Base-by-base conservation (phyloP, 2,113 vertebrate genomes). In the Otocyon megalotis region DNA sequence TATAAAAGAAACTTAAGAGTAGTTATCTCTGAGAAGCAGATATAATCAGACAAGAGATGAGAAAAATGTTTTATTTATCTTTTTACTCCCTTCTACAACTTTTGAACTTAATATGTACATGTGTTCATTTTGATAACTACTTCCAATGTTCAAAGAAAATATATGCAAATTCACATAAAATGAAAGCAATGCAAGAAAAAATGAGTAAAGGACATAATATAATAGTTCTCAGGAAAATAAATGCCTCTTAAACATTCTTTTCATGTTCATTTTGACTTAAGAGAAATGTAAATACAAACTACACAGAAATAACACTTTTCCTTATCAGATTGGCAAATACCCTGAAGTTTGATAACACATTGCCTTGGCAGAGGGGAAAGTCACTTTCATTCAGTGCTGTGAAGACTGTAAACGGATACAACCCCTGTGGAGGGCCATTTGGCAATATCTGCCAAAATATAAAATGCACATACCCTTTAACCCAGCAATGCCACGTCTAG, bases 211-310 rank as follows among this genome's bases (percentile, higher is more conserved):
- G 10, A 32, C 60, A 63, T 28, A 2, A 35, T 53, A 88, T 84
- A 83, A 81, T 4, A 53, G 35, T 83, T 58, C 60, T 83, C 62
- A 76, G 60, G 67, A 5, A 0, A 43, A 48, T 53, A 90, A 74
- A 62, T 79, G 6, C 15, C 63, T 82, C 22, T 79, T 71, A 72
- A 82, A 96, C 16, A 53, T 30, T 48, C 89, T 90, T 77, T 72
- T n/a, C 79, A 63, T 69, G 14, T 63, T 69, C 65, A 96, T 24
- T 3, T 54, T 92, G 72, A 93, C 22, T 88, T 79, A 79, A 92
- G 24, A 85, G 72, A 92, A 85, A 84, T 62, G 8, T 28, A 74
- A 92, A 71, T 79, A n/a, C 71, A 81, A 90, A 74, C 82, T 88
- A 86, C 14, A 14, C 71, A 77, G 37, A 43, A 63, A 54, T 16